Conservation (phyloP, 2,888 invertebrate genomes). For the Philaethria dido region DNA sequence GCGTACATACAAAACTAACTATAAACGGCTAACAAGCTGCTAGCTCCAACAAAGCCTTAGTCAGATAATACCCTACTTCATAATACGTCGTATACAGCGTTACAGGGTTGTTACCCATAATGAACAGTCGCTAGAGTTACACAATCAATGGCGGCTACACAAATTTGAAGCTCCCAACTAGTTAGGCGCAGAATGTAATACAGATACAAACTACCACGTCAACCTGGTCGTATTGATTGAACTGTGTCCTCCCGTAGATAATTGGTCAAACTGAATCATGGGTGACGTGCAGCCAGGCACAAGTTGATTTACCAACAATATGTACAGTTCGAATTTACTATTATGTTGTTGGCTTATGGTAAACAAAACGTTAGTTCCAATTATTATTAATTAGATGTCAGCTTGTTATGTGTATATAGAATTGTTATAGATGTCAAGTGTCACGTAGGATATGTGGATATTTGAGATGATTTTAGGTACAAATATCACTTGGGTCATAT, state of each 20-base stretch:
- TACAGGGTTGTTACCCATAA: neutral
- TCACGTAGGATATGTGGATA: too few species aligned
- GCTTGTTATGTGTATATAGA: too few species aligned
- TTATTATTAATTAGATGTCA: neutral
- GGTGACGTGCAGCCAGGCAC: neutral
- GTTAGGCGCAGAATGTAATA: neutral
- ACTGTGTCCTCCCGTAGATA: neutral
- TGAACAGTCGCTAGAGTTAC: conserved; percentile 1
- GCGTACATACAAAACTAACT: too few species aligned
- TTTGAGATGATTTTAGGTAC: too few species aligned
- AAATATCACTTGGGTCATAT: too few species aligned
- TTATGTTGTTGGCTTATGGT: neutral
- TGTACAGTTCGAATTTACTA: neutral
- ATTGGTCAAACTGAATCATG: conserved; percentile 18
- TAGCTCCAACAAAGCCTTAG: neutral
- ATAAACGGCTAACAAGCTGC: too few species aligned
- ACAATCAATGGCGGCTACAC: neutral
- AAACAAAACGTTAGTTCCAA: neutral
- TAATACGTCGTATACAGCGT: neutral
- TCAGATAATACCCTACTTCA: neutral
- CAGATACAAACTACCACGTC: neutral
- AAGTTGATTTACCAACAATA: neutral
- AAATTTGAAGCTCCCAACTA: neutral
- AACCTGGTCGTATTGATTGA: neutral
- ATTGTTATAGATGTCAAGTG: too few species aligned